Conservation (phyloP, 2,888 invertebrate genomes). For the Hypselothyrea guttata region DNA sequence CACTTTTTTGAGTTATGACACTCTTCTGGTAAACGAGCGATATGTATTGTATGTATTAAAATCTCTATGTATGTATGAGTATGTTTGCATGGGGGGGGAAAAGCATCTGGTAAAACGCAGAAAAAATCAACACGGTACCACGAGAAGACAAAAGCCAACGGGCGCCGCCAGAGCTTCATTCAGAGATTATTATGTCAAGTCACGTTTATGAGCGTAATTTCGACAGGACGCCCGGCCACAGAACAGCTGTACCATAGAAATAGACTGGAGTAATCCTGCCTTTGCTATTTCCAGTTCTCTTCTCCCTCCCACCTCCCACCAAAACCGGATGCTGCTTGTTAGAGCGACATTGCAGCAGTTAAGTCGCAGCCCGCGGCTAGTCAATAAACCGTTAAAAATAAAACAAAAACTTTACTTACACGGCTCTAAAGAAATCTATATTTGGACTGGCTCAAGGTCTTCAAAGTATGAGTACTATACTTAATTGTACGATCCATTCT, state of each 20-base stretch:
- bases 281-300: neutral
- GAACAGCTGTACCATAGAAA: slow-evolving; percentile 25
- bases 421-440: slow-evolving; percentile 21
- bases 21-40: too few relatives aligned
- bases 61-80: neutral
- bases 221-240: slow-evolving; percentile 58
- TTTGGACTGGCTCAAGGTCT: slow-evolving; percentile 24
- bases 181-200: slow-evolving; percentile 82
- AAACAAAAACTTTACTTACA: slow-evolving; percentile 48
- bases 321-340: slow-evolving; percentile 59
- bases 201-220: slow-evolving; percentile 81
- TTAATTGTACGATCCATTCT: too few relatives aligned
- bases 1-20: too few relatives aligned
- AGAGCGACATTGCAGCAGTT: slow-evolving; percentile 69
- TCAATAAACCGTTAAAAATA: slow-evolving; percentile 80
- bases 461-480: too few relatives aligned
- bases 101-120: slow-evolving; percentile 26
- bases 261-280: neutral
- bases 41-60: neutral
- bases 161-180: slow-evolving; percentile 54
- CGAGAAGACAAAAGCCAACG: slow-evolving; percentile 51
- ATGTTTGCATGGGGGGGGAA: slow-evolving; percentile 3
- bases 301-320: slow-evolving; percentile 22
- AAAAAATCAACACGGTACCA: slow-evolving; percentile 11
- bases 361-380: slow-evolving; percentile 73